phyloP scores from a whole-genome alignment of 2,113 vertebrate species.

The Falco punctatus region DNA sequence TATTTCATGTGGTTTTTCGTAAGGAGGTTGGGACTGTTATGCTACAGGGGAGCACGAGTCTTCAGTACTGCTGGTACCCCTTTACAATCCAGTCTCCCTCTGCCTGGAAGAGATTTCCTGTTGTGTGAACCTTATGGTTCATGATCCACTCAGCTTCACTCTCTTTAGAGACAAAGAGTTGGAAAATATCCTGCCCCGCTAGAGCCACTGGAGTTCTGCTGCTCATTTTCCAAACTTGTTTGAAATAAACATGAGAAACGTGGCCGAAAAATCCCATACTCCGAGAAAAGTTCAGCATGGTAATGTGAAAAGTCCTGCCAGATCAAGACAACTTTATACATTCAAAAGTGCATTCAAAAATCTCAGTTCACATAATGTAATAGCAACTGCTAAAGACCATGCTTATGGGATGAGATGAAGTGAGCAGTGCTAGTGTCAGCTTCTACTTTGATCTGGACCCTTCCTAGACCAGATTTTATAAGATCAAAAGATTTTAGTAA shows the following conservation, averaged over 20 bases:
- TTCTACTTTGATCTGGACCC: background rate
- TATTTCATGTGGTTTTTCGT: background rate
- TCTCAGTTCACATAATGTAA: background rate
- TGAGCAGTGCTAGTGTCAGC: too few relatives aligned
- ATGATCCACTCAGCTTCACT: background rate
- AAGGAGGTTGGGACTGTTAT: background rate
- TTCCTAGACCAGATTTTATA: background rate
- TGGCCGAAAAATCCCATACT: background rate
- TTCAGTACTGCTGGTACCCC: background rate
- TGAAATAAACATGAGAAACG: background rate
- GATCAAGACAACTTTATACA: background rate
- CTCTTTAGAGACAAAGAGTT: background rate
- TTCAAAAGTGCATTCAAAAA: background rate
- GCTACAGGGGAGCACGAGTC: background rate
- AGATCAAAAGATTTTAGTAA: background rate
- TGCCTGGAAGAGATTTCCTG: background rate
- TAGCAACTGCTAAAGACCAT: background rate
- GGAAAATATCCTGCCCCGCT: background rate
- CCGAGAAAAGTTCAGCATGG: background rate
- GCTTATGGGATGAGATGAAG: background rate
- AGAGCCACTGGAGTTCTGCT: background rate
- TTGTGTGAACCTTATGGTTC: background rate
- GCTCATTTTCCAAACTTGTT: background rate
- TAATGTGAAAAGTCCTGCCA: background rate
- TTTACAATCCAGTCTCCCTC: background rate